Percentiles rank a stretch among this genome's conserved stretches.
These are phyloP conservation scores for Danaus chrysippus DNA, from an alignment of 2,888 invertebrate species.

Conservation along the genomic window DNA sequence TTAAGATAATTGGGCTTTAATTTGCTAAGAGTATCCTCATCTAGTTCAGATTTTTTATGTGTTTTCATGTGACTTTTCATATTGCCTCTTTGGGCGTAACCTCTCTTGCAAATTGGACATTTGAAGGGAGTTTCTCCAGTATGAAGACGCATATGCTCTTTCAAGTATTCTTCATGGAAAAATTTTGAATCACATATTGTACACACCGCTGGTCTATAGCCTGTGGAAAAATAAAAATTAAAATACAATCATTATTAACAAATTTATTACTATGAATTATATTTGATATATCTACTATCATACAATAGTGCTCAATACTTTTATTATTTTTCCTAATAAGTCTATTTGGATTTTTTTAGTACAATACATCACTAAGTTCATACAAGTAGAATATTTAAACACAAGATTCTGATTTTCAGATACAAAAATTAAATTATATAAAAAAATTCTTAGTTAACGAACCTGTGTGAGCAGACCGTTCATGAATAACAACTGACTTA, in stretches of 20 bases:
- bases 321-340: too few species aligned
- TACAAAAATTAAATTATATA: too few species aligned
- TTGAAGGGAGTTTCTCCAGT: conserved; percentile 74
- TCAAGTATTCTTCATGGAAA: conserved; percentile 66
- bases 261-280: too few species aligned
- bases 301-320: too few species aligned
- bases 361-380: too few species aligned
- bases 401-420: too few species aligned
- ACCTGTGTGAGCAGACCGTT: conserved; percentile 74
- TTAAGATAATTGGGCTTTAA: conserved; percentile 67
- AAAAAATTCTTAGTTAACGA: too few species aligned
- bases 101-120: conserved; percentile 69
- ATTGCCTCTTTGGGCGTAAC: conserved; percentile 69
- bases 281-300: too few species aligned
- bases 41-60: conserved; percentile 63
- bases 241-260: too few species aligned
- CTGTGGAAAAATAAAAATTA: conserved; percentile 43
- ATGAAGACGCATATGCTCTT: conserved; percentile 70
- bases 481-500: conserved; percentile 66
- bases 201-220: conserved; percentile 66
- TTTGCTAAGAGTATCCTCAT: conserved; percentile 52
- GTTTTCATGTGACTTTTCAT: conserved; percentile 72
- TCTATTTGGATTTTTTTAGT: too few species aligned
- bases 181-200: conserved; percentile 61
- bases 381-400: too few species aligned